A percentile compares a stretch with the other conserved stretches of the same genome.
Evolutionary conservation across 53 echinoderm and acorn worm genomes (phyloP).

Genomic region (Glandiceps talaboti): DNA sequence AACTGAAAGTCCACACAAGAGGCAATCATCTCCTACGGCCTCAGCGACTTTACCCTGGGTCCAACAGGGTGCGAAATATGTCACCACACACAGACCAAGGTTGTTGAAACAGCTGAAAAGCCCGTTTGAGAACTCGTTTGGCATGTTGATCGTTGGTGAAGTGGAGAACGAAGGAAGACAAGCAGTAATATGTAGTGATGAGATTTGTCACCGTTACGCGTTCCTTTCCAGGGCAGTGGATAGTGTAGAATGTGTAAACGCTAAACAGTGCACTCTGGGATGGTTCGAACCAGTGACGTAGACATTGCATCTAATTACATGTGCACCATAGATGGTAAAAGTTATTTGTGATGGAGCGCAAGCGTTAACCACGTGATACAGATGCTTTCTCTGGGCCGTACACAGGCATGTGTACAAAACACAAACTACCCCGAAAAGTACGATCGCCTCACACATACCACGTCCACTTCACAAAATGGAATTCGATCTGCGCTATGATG

Average conservation of each 20-base stretch:
- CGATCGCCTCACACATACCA: no score
- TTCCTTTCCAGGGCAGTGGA: background rate
- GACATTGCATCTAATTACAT: no score
- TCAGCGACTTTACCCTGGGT: constrained; percentile 96
- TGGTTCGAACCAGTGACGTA: background rate
- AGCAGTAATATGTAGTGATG: no score
- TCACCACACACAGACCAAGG: constrained; percentile 92
- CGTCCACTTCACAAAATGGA: no score
- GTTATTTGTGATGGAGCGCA: no score
- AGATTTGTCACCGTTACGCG: no score
- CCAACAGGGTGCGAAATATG: constrained; percentile 83
- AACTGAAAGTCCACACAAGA: constrained; percentile 74
- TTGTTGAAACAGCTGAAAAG: constrained; percentile 93
- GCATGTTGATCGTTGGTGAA: background rate
- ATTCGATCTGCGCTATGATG: no score
- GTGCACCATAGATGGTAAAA: background rate
- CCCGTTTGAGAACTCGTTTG: constrained; percentile 31
- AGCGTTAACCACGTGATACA: no score
- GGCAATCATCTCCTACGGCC: constrained; percentile 89
- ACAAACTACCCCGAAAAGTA: no score
- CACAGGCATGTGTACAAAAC: no score
- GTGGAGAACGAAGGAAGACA: no score
- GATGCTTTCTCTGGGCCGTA: no score
- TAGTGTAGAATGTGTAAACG: background rate
- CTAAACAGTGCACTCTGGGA: background rate